A percentile compares a stretch with the other conserved stretches of the same genome.
Evolutionary conservation across 2,797 vertebrate genomes (phyloP).

Genomic region (Adelosebastes latens): DNA sequence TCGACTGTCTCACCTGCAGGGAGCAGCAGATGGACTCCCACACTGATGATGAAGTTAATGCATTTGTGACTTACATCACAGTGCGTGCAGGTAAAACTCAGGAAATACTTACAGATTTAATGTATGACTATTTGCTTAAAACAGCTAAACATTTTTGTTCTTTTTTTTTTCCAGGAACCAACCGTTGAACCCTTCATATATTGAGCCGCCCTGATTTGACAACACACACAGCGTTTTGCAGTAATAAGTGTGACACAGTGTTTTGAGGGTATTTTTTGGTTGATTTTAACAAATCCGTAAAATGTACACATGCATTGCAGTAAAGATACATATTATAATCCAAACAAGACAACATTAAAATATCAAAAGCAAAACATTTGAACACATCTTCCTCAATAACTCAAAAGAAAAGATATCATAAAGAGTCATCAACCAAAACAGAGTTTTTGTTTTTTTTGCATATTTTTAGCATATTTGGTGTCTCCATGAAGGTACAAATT

Average conservation of each 20-base stretch:
- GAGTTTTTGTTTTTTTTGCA: neutral
- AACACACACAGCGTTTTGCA: neutral
- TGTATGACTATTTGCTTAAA: neutral
- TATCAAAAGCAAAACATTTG: neutral
- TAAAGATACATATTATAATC: neutral
- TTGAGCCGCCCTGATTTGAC: neutral
- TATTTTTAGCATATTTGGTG: neutral
- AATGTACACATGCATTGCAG: neutral
- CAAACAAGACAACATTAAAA: neutral
- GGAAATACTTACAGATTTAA: neutral
- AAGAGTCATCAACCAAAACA: neutral
- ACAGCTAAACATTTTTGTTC: neutral
- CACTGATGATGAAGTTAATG: neutral
- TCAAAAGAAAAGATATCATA: neutral
- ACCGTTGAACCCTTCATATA: neutral
- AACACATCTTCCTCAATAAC: neutral
- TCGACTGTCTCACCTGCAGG: constrained; percentile 18
- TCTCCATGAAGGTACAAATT: neutral
- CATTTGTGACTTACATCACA: constrained; percentile 33
- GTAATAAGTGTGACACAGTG: neutral
- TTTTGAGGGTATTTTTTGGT: neutral
- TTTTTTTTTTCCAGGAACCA: constrained; percentile 7
- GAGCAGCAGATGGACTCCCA: constrained; percentile 12
- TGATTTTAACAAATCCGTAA: neutral
- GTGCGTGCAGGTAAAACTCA: constrained; percentile 37